Conservation (phyloP, 2,797 vertebrate species). For the Tiaroga cobitis region DNA sequence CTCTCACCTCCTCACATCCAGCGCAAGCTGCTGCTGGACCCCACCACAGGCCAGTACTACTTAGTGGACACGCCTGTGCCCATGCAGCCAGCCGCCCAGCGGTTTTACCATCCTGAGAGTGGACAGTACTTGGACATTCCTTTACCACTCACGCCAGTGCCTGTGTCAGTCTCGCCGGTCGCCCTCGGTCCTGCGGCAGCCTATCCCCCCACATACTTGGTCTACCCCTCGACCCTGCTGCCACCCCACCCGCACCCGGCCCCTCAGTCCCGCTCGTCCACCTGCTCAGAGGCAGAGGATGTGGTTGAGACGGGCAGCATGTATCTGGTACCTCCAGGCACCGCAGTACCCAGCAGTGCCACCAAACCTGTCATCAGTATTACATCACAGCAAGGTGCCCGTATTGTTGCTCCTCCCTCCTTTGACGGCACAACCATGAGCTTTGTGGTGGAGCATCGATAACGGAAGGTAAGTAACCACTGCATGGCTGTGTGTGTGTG, state of each 20-base stretch:
- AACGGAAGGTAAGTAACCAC: constrained; percentile 72
- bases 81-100: constrained; percentile 81
- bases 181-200: constrained; percentile 80
- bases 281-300: constrained; percentile 63
- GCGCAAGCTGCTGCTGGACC: constrained; percentile 93
- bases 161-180: constrained; percentile 83
- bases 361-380: constrained; percentile 94
- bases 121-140: constrained; percentile 94
- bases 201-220: constrained; percentile 87
- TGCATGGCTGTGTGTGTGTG: neutral
- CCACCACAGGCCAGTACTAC: constrained; percentile 93
- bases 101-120: constrained; percentile 93
- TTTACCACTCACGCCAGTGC: constrained; percentile 79
- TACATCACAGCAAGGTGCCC: constrained; percentile 90
- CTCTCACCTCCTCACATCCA: constrained; percentile 80
- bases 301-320: constrained; percentile 70
- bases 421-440: constrained; percentile 99
- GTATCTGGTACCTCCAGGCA: constrained; percentile 85
- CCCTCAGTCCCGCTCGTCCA: constrained; percentile 57
- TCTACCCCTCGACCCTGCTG: constrained; percentile 85
- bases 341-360: constrained; percentile 70
- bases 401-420: constrained; percentile 92
- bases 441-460: constrained; percentile 96
- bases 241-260: constrained; percentile 55
- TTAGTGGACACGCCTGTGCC: constrained; percentile 92